Base-by-base conservation (phyloP, 2,797 vertebrate species). In the Leucoraja ocellata region DNA sequence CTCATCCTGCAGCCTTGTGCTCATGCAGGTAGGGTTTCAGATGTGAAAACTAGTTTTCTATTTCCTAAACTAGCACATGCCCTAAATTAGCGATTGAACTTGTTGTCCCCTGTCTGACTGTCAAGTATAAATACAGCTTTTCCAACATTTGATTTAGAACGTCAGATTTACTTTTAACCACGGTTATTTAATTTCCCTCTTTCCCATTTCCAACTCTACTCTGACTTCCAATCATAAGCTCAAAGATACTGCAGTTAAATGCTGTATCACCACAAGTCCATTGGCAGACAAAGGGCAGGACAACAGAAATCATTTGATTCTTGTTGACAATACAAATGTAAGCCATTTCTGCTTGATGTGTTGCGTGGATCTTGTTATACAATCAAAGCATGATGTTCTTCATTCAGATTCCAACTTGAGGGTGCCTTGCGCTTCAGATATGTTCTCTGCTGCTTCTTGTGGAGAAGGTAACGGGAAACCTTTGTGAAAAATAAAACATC, bases 351-450 rank as follows among this genome's bases (percentile, higher is more conserved):
- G 7, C 61, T 9, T 88, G n/a, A 32, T 86, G 4, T n/a, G n/a
- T 86, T 86, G 28, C 21, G 36, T 65, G 61, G 32, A 68, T 36
- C 16, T 68, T 63, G 9, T 88, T n/a, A 21, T 21, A 32, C 16
- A 23, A 68, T 36, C 84, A 68, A 88, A 88, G 14, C 84, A 92
- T 54, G 76, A 54, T 46, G 90, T 21, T 92, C 90, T 23, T 74
- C 71, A 92, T 76, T 76, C 39, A 92, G 90, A 92, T 92, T 92
- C 90, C 90, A 74, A 73, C 36, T 92, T 92, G 90, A 92, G 90
- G 90, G 90, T 92, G 73, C 90, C 90, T 76, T 92, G 90, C 46
- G 68, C 90, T 92, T 92, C 90, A 46, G 90, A 92, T 71, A 92
- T 6, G 10, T 21, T 92, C 23, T 76, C 46, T 54, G 90, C 90